Evolutionary conservation across 1,140 invertebrate species (phyloP), one percentile per base, ranked within the genome.

Genomic region (Ostrea edulis): DNA sequence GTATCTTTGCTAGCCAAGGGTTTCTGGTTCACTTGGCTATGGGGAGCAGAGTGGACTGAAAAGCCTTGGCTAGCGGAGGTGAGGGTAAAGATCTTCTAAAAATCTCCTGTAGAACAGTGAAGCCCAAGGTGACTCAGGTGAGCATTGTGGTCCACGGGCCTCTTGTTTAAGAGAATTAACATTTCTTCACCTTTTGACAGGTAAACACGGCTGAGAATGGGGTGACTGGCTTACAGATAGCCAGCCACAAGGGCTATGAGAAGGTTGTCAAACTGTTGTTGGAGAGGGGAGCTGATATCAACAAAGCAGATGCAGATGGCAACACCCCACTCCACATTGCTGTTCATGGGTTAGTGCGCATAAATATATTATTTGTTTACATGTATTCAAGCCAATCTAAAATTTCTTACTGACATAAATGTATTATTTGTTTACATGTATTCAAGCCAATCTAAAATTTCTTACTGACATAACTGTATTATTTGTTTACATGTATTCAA

Each of bases 241-340:
- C 89, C 12, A 71, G 85, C 51, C 17, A 81, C 53, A 89, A 82
- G 29, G 87, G 89, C 17, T 77, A 88, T 85, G 25, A 82, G 8
- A 84, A 88, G 12, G 87, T 91, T 11, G 86, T 87, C 3, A 83
- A 82, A 53, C 22, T 82, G 9, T 53, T 91, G 20, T 62, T 91
- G 52, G 58, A 82, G 22, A 77, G 53, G 51, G 54, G 55, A 17
- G 90, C 89, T n/a, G 53, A 89, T 44, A 65, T 68, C 8, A 88
- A 91, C 52, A 54, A 52, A 65, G 0, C 7, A 35, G 89, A 88
- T 52, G 53, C 83, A 3, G 81, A 91, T 0, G 89, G 89, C 3
- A 85, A 87, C 44, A 91, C 87, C 5, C 90, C 90, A 7, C 71
- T 91, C 35, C 89, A 90, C 65, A 87, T 86, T 68, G 90, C 89